phyloP scores from a whole-genome alignment of 2,888 invertebrate genomes.

The Steromphala cineraria region DNA sequence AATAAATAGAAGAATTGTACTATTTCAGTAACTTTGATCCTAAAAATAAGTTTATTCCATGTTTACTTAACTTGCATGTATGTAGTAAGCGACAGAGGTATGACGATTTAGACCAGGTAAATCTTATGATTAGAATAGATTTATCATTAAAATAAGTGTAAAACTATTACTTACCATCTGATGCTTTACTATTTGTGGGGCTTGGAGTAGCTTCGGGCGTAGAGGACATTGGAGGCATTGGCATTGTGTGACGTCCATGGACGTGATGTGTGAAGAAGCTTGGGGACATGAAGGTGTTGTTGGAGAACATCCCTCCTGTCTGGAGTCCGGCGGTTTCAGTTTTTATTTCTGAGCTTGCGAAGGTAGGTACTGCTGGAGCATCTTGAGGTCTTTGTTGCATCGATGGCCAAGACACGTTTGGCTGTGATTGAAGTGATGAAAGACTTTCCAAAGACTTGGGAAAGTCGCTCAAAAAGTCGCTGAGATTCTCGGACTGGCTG shows the following conservation, averaged over 20 bases:
- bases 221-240: conserved; percentile 14
- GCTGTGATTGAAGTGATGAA: neutral
- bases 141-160: no score
- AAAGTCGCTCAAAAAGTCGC: neutral
- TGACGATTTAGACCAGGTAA: no score
- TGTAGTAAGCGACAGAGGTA: no score
- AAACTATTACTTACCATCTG: no score
- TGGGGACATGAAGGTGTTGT: conserved; percentile 30
- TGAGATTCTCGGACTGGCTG: neutral
- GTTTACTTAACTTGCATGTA: no score
- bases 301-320: neutral
- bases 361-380: conserved; percentile 41
- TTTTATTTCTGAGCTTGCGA: conserved; percentile 20
- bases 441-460: neutral
- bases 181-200: neutral
- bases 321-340: neutral
- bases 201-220: neutral
- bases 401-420: neutral
- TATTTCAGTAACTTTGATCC: no score
- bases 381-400: conserved; percentile 37
- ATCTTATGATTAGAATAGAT: no score
- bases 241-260: neutral
- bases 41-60: no score
- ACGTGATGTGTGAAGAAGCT: conserved; percentile 29
- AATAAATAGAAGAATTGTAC: no score